phyloP scores from a whole-genome alignment of 2,797 vertebrate genomes.

The Merluccius polli region DNA sequence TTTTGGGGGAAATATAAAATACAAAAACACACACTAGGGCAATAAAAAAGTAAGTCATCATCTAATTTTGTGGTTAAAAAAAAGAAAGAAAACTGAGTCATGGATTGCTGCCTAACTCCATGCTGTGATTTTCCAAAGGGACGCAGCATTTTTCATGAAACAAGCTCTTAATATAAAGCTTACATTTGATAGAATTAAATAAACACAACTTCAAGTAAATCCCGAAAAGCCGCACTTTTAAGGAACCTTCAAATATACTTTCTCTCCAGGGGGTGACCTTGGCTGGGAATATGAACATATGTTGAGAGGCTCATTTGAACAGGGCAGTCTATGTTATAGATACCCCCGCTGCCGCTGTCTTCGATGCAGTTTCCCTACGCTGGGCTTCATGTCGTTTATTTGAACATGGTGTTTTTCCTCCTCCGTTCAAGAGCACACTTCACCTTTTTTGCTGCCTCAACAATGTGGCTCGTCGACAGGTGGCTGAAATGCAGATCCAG shows the following conservation, averaged over 20 bases:
- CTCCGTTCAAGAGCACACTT: slow-evolving; percentile 17
- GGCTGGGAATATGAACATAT: slow-evolving; percentile 26
- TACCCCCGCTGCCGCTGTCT: slow-evolving; percentile 22
- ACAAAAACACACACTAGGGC: not conserved
- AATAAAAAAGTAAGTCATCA: not conserved
- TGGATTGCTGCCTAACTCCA: not conserved
- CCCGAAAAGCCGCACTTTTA: slow-evolving; percentile 7
- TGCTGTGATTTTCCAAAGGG: not conserved
- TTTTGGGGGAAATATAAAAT: not conserved
- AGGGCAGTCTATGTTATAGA: slow-evolving; percentile 28
- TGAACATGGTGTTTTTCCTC: slow-evolving; percentile 25
- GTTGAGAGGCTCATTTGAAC: slow-evolving; percentile 29
- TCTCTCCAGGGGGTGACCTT: slow-evolving; percentile 24
- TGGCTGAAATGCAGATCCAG: not conserved
- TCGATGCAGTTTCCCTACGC: slow-evolving; percentile 27
- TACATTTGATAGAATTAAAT: slow-evolving; percentile 6
- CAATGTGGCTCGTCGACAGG: slow-evolving; percentile 4
- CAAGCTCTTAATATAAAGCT: not conserved
- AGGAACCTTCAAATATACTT: slow-evolving; percentile 28
- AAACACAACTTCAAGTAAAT: slow-evolving; percentile 10
- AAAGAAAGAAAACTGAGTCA: not conserved
- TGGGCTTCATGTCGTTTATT: slow-evolving; percentile 40
- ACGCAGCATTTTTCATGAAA: not conserved
- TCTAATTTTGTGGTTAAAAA: not conserved
- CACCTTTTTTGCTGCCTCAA: slow-evolving; percentile 13